Evolutionary conservation across 2,888 invertebrate genomes (phyloP).

Genomic region (Pachycephus smyrnensis): DNA sequence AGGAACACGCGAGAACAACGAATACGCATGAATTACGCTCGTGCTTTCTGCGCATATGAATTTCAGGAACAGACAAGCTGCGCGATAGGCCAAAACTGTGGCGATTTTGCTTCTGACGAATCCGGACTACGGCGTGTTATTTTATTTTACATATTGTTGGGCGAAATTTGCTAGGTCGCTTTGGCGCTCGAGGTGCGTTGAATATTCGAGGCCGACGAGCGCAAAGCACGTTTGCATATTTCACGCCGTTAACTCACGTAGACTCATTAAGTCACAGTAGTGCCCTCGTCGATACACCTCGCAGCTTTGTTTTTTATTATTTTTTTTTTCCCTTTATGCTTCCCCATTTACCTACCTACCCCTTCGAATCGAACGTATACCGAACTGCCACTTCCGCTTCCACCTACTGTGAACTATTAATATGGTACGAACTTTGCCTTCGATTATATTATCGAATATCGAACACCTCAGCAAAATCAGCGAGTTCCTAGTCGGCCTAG

Average conservation of each 20-base stretch:
- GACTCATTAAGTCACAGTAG: not conserved
- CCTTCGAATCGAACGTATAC: not conserved
- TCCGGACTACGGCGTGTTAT: not conserved
- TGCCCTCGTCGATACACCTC: not conserved
- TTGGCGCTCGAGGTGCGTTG: not conserved
- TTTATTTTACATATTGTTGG: too few relatives aligned
- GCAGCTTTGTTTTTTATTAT: not conserved
- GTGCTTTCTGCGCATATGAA: not conserved
- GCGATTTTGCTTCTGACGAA: not conserved
- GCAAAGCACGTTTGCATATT: not conserved
- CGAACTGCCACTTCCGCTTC: not conserved
- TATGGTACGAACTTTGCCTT: not conserved
- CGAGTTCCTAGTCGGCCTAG: not conserved
- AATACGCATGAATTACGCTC: not conserved
- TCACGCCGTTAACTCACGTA: not conserved
- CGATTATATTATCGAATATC: not conserved
- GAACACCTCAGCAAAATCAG: not conserved
- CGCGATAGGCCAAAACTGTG: not conserved
- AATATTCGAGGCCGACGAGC: not conserved
- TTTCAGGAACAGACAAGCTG: not conserved
- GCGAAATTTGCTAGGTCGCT: not conserved
- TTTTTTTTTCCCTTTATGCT: not conserved
- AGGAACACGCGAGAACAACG: not conserved
- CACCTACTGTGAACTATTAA: not conserved
- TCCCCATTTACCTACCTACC: not conserved